Base-by-base conservation (phyloP, 2,113 vertebrate genomes). In the Hypomesus transpacificus region DNA sequence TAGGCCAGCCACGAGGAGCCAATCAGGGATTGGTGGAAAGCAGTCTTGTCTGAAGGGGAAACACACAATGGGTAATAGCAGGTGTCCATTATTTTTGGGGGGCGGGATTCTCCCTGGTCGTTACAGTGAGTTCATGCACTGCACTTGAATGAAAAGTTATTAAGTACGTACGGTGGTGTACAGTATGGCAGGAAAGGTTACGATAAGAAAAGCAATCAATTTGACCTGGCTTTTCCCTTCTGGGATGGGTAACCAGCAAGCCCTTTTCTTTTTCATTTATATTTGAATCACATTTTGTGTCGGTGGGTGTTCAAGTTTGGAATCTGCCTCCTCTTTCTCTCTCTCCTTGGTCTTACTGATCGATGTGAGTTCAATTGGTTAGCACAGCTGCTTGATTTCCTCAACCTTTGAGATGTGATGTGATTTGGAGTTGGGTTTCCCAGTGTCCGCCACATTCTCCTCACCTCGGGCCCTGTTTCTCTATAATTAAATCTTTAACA, bases 401-500 rank as follows among this genome's bases (percentile, higher is more conserved):
- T 74, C 71, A 74, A 51, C 68, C 79, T 68, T 74, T 65, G 68
- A 53, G 51, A 65, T 71, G 69, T 62, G 65, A 77, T 74, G 69
- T 71, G 74, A 76, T 80, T 76, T 70, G 74, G 69, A 9, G 67
- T 71, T 63, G n/a, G 52, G 64, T 69, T 77, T 73, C 71, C 60
- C 56, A 56, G 61, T 65, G 75, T 71, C 72, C 60, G 22, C 53
- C 54, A 53, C 63, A 71, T 69, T 75, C 64, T 53, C 68, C 73
- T 65, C 54, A 59, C 61, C 69, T 71, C 73, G 58, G 66, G 26
- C 46, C 57, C 39, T 50, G 58, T 39, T 69, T 68, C 21, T 68
- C 46, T 69, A 54, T 81, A 77, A 77, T 76, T 62, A 68, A 72
- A 71, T 75, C 70, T 75, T 65, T 71, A 74, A 75, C 77, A 73